Evolutionary conservation across 1,140 invertebrate genomes (phyloP), one percentile per base, ranked within the genome.

Genomic region (Propsilocerus akamusi): DNA sequence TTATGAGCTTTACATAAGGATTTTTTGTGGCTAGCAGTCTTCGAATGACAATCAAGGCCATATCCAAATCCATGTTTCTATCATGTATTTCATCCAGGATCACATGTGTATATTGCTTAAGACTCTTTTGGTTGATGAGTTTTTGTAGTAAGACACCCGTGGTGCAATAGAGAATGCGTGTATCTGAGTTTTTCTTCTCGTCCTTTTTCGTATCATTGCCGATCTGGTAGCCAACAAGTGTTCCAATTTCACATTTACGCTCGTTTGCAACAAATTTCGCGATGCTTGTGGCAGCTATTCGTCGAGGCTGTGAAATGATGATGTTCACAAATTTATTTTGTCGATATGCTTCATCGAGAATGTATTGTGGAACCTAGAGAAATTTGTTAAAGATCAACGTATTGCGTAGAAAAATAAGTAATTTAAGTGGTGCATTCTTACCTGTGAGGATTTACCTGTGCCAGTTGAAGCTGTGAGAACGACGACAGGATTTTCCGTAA

Each of bases 11-110:
- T 0, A 86, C 80, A 46, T 69, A 65, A 2, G 71, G 67, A 0
- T 79, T 81, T 55, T 83, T 83, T 1, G 76, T 78, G 32, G 73
- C 72, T 17, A 93, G 59, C 12, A 95, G 65, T 49, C 86, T 86
- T 51, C 83, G 78, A 1, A 98, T 72, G 12, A 97, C 68, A 14
- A 96, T 72, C 6, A 99, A 61, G 4, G 97, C 67, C 62, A 99
- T 95, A 57, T 84, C 83, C 73, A 92, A 90, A 51, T 97, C 88
- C 62, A 89, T 77, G 59, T 93, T 86, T 22, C 96, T 72, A 69
- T 99, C 95, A 62, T 99, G 96, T 17, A 99, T 82, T 66, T 96
- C 88, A 68, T 93, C 93, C 6, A 99, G 68, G 57, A 99, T 82
- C 41, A 99, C 76, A 64, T 99, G 95, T 1, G 94, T 94, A 52